phyloP scores from a whole-genome alignment of 2,888 invertebrate species.

The Hoplodrina ambigua region DNA sequence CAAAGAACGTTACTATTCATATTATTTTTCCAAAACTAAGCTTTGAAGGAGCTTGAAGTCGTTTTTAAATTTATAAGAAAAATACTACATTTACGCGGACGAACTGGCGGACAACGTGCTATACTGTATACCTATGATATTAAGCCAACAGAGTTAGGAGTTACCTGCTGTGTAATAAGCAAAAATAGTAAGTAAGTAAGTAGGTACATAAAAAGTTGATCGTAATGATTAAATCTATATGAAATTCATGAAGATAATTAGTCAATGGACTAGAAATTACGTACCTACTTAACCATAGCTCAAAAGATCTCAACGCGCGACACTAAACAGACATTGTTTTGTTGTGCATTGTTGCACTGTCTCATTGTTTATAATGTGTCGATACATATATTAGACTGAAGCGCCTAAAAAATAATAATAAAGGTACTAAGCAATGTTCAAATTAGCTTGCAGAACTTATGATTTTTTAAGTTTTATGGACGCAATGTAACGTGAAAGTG shows the following conservation, averaged over 20 bases:
- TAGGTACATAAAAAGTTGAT: too few relatives aligned
- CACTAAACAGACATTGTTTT: constrained; percentile 11
- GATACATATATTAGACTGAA: not conserved
- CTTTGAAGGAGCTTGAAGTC: too few relatives aligned
- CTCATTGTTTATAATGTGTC: constrained; percentile 1
- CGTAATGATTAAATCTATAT: too few relatives aligned
- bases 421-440: not conserved
- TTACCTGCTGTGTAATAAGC: too few relatives aligned
- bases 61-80: too few relatives aligned
- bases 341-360: constrained; percentile 24
- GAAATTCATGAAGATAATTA: not conserved
- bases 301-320: constrained; percentile 72
- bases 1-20: too few relatives aligned
- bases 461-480: constrained; percentile 54
- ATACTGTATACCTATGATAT: too few relatives aligned
- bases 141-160: too few relatives aligned
- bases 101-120: too few relatives aligned
- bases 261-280: constrained; percentile 17
- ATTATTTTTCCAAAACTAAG: too few relatives aligned
- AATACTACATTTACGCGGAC: too few relatives aligned
- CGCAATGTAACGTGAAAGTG: constrained; percentile 77
- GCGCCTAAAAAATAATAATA: not conserved
- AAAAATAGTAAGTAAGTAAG: too few relatives aligned
- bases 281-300: constrained; percentile 27
- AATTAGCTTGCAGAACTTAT: not conserved